Conservation (phyloP, 2,888 invertebrate genomes). For the Dorcus hopei region DNA sequence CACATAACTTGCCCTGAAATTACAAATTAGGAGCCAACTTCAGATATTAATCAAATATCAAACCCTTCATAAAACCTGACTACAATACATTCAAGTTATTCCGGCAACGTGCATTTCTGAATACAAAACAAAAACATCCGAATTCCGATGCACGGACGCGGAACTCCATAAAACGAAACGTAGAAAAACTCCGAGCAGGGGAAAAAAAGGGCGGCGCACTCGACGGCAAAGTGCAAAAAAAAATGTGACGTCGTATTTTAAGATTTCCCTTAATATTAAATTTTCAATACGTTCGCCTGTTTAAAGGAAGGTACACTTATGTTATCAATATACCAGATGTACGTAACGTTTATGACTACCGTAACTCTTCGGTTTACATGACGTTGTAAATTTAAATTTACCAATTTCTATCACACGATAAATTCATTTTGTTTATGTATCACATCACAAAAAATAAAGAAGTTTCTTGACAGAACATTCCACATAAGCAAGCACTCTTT, state of each 20-base stretch:
- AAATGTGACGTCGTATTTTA: conserved; percentile 27
- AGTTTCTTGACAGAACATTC: neutral
- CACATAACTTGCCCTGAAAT: conserved; percentile 24
- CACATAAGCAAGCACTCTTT: no score
- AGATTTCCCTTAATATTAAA: conserved; percentile 28
- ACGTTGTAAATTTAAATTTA: no score
- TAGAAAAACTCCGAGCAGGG: conserved; percentile 8
- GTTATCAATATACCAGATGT: conserved; percentile 24
- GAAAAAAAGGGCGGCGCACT: conserved; percentile 2
- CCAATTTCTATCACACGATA: no score
- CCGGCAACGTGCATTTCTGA: no score
- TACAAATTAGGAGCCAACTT: conserved; percentile 27
- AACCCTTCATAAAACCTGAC: neutral
- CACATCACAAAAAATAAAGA: neutral
- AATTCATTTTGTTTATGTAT: no score
- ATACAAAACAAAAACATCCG: no score
- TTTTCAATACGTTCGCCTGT: conserved; percentile 25
- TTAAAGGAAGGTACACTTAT: conserved; percentile 11
- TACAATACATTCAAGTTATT: no score
- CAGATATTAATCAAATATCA: conserved; percentile 24
- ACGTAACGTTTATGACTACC: conserved; percentile 4
- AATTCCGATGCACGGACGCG: no score
- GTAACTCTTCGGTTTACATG: conserved; percentile 1
- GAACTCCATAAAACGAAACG: conserved; percentile 12
- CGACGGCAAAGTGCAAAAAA: conserved; percentile 20